Evolutionary conservation across 2,113 vertebrate genomes (phyloP), one percentile per base, ranked within the genome.

Genomic region (Pteruthius melanotis): DNA sequence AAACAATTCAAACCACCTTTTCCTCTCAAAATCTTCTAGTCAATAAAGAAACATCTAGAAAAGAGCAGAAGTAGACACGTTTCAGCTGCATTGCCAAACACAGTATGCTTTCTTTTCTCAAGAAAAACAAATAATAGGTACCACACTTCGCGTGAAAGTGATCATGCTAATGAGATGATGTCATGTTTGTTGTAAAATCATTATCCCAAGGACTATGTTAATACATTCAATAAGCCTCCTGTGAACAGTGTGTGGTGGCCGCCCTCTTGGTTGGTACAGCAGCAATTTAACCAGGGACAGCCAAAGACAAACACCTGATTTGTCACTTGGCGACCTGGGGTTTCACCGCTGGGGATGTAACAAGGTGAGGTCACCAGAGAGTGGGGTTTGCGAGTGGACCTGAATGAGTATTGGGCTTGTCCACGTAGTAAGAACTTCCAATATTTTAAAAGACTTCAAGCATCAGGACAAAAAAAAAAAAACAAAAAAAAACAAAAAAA

Each of bases 181-280:
- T 47, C 83, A 90, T 23, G 4, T 47, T 81, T 66, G 15, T 28
- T 80, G 54, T 37, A 89, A 79, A 37, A 72, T 90, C 61, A 87
- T 93, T 95, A 95, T 93, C 88, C 78, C 63, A 93, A 93, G 59
- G 44, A 85, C 84, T 85, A 90, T 94, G 90, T 86, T 96, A 94
- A 96, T 96, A 35, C 63, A 92, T 93, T 95, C 87, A 89, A 31
- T 33, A 42, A 89, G 17, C 63, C 54, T 87, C 24, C 82, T 74
- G 59, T 70, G 78, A 97, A 85, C 94, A 93, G 89, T 95, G 87
- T 95, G 89, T 65, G 89, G 75, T 69, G 69, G 94, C 37, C 4
- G 22, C 78, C 89, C 91, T 95, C 50, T 85, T 83, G 81, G 61
- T 35, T 79, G 72, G 63, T 87, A 39, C 77, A 84, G 66, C 65